A percentile compares a stretch with the other conserved stretches of the same genome.
These are phyloP conservation scores for Gorsachius goisagi DNA, from an alignment of 2,113 vertebrate genomes.

Conservation along the genomic window DNA sequence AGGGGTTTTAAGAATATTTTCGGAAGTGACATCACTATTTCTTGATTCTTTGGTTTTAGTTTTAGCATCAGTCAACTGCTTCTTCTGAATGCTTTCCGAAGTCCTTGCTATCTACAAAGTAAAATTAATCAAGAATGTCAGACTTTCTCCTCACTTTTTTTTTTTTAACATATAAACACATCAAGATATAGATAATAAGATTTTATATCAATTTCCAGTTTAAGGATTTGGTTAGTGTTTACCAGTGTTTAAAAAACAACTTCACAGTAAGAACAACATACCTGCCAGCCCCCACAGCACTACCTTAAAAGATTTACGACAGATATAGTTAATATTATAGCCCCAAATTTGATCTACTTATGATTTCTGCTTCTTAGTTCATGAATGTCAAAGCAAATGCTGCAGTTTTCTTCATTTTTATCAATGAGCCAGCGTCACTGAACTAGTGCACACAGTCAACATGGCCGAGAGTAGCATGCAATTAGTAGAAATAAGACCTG, in stretches of 20 bases:
- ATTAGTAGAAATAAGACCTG: neutral
- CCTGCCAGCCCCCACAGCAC: neutral
- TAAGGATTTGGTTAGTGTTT: neutral
- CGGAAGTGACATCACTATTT: conserved; percentile 45
- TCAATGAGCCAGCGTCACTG: neutral
- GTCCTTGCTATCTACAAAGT: conserved; percentile 58
- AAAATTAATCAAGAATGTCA: neutral
- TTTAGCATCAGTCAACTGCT: conserved; percentile 28
- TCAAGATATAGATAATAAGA: neutral
- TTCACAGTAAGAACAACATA: neutral
- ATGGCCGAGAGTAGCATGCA: neutral
- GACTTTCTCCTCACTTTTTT: neutral
- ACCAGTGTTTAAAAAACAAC: neutral
- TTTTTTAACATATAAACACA: neutral
- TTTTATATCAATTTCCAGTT: neutral
- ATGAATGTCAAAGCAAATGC: neutral
- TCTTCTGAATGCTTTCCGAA: conserved; percentile 65
- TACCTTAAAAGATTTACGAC: neutral
- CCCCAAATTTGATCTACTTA: neutral
- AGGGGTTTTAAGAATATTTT: conserved; percentile 8
- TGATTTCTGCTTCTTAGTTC: neutral
- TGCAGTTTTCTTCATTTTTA: neutral
- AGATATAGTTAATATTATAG: neutral
- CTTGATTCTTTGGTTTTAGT: conserved; percentile 51
- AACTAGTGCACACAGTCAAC: neutral